phyloP scores from a whole-genome alignment of 2,113 vertebrate species.

The Hepsetus odoe region DNA sequence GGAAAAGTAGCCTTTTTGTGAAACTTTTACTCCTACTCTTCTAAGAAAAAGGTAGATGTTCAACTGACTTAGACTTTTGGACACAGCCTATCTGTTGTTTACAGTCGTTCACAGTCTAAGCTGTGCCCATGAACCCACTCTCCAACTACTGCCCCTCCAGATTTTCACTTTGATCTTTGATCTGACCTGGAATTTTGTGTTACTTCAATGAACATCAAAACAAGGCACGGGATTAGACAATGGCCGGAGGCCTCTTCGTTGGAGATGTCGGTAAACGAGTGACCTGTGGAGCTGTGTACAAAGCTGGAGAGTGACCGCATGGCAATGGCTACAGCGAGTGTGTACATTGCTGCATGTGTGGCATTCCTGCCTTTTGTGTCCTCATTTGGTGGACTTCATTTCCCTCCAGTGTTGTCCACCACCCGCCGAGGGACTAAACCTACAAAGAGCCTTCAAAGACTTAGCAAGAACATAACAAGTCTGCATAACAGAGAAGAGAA shows the following conservation, averaged over 20 bases:
- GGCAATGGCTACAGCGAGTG: slow-evolving; percentile 63
- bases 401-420: slow-evolving; percentile 45
- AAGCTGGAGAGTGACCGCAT: slow-evolving; percentile 39
- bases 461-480: slow-evolving; percentile 16
- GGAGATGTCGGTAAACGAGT: slow-evolving; percentile 8
- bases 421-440: slow-evolving; percentile 34
- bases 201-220: slow-evolving; percentile 35
- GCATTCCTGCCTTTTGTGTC: slow-evolving; percentile 70
- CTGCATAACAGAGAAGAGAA: background rate
- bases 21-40: background rate
- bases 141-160: background rate
- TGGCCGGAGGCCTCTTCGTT: slow-evolving; percentile 14
- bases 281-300: slow-evolving; percentile 46
- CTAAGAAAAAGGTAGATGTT: background rate
- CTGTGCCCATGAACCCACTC: no score
- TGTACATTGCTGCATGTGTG: slow-evolving; percentile 65
- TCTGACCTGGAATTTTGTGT: slow-evolving; percentile 42
- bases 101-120: no score
- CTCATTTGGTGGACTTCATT: slow-evolving; percentile 57
- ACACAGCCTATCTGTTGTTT: background rate
- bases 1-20: background rate
- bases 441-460: slow-evolving; percentile 40
- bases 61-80: slow-evolving; percentile 2
- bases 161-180: slow-evolving; percentile 37
- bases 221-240: slow-evolving; percentile 25